A percentile compares a stretch with the other conserved stretches of the same genome.
phyloP scores from a whole-genome alignment of 2,113 vertebrate genomes.

The Hydropotes inermis region DNA sequence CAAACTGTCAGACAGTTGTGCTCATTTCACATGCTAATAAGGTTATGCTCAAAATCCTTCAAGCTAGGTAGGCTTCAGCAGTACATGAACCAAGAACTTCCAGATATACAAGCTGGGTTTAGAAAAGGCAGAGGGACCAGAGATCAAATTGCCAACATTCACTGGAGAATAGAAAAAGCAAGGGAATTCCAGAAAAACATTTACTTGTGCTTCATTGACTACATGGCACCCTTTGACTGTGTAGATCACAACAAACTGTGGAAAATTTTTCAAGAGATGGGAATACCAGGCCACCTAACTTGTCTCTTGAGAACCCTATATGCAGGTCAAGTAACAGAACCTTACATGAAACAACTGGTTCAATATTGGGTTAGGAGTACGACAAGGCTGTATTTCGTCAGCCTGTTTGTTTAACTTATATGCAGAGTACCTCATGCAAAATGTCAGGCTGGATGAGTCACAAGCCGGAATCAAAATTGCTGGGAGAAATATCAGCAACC shows the following conservation, averaged over 20 bases:
- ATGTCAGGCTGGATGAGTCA: background rate
- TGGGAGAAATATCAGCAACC: background rate
- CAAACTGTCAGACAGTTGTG: background rate
- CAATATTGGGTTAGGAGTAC: background rate
- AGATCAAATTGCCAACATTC: background rate
- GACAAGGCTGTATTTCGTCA: background rate
- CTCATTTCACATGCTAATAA: background rate
- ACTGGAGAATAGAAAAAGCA: background rate
- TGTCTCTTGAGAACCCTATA: background rate
- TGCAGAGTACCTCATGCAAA: background rate
- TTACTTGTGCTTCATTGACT: background rate
- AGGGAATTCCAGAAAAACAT: background rate
- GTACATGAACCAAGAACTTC: background rate
- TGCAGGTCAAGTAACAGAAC: background rate
- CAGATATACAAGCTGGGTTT: background rate
- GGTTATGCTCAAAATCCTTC: background rate
- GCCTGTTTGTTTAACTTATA: background rate
- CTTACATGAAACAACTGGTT: background rate
- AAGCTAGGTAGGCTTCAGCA: background rate
- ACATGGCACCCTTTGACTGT: background rate
- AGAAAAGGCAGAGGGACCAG: background rate
- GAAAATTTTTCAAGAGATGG: background rate
- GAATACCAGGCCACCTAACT: background rate
- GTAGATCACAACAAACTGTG: background rate
- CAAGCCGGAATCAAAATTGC: background rate